Conservation (phyloP, 2,797 vertebrate genomes). For the Enteromius treurensis region DNA sequence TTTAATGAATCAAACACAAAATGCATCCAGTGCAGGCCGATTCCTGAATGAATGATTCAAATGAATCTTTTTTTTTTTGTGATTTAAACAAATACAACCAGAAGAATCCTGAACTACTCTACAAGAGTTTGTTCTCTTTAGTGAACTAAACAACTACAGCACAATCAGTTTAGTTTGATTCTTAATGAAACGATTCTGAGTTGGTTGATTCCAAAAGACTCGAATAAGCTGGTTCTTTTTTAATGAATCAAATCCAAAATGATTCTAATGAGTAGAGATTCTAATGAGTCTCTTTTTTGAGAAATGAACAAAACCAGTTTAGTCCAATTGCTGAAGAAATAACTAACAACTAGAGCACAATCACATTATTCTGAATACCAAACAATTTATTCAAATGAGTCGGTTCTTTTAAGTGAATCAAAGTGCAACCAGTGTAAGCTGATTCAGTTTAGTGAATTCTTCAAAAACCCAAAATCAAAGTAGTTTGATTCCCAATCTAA, state of each 20-base stretch:
- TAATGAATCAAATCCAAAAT: neutral
- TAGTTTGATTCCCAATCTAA: neutral
- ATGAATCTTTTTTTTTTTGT: neutral
- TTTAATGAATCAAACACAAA: neutral
- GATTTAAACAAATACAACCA: neutral
- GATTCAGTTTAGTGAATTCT: neutral
- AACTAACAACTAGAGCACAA: neutral
- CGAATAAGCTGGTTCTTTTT: neutral
- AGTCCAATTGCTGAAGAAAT: neutral
- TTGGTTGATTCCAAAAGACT: neutral
- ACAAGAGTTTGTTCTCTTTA: neutral
- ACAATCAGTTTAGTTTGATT: neutral
- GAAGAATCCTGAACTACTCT: neutral
- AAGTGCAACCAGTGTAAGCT: neutral
- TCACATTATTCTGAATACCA: neutral
- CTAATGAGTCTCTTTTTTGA: neutral
- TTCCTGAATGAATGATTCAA: neutral
- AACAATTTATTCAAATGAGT: neutral
- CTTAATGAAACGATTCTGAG: neutral
- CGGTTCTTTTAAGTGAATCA: neutral
- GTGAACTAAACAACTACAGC: neutral
- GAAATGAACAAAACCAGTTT: neutral
- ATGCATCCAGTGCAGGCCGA: neutral
- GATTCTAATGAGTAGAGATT: neutral
- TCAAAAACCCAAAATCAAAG: neutral